Base-by-base conservation (phyloP, 2,797 vertebrate genomes). In the Tragelaphus oryx region DNA sequence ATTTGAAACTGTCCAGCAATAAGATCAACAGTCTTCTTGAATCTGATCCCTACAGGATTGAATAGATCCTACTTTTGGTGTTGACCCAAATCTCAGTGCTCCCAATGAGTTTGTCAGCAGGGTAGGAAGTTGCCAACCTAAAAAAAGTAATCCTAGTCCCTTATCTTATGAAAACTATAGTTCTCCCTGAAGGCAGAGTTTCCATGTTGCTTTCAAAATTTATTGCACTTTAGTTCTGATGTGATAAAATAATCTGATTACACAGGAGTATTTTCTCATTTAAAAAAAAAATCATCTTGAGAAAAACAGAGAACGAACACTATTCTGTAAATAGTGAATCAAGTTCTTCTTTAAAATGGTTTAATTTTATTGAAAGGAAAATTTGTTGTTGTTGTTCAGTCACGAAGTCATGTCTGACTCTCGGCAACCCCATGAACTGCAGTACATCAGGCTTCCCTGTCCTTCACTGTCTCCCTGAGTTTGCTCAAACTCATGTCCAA, bases 311-410 rank as follows among this genome's bases (percentile, higher is more conserved):
- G 8, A 74, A 62, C 8, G 8, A 83, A 55, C 30, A 65, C 14
- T 28, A 60, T 16, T 71, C 26, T 62, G 3, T 46, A 96, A 96
- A 52, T 84, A 81, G 2, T 89, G 3, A 68, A 50, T 83, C 60
- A 60, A 46, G 16, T 9, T 76, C 74, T 94, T 75, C 14, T n/a
- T 33, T 65, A 76, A 87, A 75, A 55, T 85, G 28, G 6, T 57
- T 88, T 86, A 41, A 86, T 65, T 78, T 93, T 37, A 87, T 41
- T 71, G 8, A 33, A 87, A 54, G 30, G 75, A 65, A 95, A 96
- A 83, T 22, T 68, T 68, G 65, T 11, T 37, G 17, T 68, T 65
- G 17, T 37, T 12, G 33, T 68, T 68, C 62, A 22, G 62, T 65
- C 18, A 0, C 33, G 18, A 68, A 68, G 18, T 37, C 33, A 12